Percentiles rank a stretch among this genome's conserved stretches.
Conservation (phyloP, 2,113 vertebrate genomes). For the Eclectus roratus region DNA sequence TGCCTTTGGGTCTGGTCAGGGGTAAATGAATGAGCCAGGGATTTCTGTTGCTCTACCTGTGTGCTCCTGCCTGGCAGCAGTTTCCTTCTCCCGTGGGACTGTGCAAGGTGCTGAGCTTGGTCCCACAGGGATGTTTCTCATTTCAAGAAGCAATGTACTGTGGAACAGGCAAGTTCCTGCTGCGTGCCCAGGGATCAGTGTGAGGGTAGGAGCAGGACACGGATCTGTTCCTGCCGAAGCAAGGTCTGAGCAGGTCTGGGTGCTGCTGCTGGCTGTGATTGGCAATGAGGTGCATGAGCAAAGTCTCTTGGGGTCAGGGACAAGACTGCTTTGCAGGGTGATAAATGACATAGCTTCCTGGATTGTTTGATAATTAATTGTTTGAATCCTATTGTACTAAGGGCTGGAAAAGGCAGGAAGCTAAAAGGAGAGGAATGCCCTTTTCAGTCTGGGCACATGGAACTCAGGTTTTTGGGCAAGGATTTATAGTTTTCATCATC, state of each 20-base stretch:
- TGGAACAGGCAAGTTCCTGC: neutral
- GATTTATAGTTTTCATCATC: constrained; percentile 46
- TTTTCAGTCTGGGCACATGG: neutral
- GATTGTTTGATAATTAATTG: constrained; percentile 48
- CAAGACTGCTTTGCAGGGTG: neutral
- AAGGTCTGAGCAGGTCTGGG: neutral
- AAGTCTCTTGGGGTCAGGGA: neutral
- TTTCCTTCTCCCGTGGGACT: rapidly evolving
- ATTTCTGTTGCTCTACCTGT: neutral
- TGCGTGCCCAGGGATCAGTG: neutral
- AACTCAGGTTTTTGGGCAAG: neutral
- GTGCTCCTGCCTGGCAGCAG: rapidly evolving
- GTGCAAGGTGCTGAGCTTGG: neutral
- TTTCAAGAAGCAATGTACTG: neutral
- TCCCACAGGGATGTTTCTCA: neutral
- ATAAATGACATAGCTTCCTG: neutral
- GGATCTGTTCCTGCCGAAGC: neutral
- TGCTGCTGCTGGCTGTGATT: neutral
- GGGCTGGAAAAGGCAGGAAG: neutral
- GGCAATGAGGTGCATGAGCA: rapidly evolving
- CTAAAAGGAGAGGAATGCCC: neutral
- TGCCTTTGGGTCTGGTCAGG: neutral
- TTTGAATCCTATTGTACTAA: constrained; percentile 6
- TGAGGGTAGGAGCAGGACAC: neutral
- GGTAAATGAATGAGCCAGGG: rapidly evolving